Evolutionary conservation across 2,888 invertebrate species (phyloP).

Genomic region (Chymomyza caudatula): DNA sequence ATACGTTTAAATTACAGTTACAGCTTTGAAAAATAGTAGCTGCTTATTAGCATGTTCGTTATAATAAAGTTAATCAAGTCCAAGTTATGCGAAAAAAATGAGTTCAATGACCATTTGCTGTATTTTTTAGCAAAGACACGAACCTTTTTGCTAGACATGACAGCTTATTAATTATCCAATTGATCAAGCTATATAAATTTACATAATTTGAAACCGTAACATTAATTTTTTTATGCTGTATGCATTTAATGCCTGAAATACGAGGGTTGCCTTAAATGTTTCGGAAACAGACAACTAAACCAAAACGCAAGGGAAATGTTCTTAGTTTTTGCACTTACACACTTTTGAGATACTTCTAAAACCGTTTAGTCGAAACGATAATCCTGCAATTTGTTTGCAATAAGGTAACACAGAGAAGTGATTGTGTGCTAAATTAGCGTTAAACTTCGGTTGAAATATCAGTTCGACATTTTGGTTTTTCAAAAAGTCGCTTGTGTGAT

Average conservation of each 20-base stretch:
- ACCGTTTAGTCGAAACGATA: too few species aligned
- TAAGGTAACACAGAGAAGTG: too few species aligned
- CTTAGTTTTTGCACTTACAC: too few species aligned
- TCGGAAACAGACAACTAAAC: too few species aligned
- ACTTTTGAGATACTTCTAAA: too few species aligned
- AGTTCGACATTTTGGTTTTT: too few species aligned
- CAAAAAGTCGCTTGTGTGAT: too few species aligned
- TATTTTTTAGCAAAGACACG: not conserved
- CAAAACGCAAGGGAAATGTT: too few species aligned
- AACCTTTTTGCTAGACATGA: not conserved
- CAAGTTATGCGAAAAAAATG: not conserved
- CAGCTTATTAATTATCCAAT: not conserved
- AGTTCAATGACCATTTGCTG: not conserved
- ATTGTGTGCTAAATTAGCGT: too few species aligned
- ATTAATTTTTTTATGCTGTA: constrained; percentile 12
- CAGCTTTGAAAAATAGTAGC: not conserved
- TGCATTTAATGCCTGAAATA: not conserved
- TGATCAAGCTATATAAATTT: constrained; percentile 30
- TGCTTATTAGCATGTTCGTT: not conserved
- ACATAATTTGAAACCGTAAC: constrained; percentile 54
- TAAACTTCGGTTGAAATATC: too few species aligned
- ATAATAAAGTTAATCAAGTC: not conserved
- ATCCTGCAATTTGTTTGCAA: too few species aligned
- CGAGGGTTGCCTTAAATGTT: too few species aligned
- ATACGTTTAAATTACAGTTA: not conserved